Evolutionary conservation across 2,888 invertebrate species (phyloP), one percentile per base, ranked within the genome.

Genomic region (Watsonalla binaria): DNA sequence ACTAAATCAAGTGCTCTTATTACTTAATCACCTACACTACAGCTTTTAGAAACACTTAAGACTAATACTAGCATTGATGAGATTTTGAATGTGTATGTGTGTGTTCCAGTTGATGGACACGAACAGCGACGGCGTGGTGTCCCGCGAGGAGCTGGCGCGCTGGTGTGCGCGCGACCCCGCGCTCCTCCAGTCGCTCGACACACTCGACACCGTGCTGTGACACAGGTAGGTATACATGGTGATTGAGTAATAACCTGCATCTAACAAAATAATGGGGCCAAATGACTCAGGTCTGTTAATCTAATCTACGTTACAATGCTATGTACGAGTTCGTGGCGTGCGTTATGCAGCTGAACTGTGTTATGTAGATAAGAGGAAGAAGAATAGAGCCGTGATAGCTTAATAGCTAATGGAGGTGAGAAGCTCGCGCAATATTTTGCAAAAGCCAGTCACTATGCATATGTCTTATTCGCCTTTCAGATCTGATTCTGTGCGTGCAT

Each of bases 121-220:
- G 9, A 95, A 96, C 84, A 93, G 94, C 58, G 96, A 96, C 76
- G 96, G 96, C 15, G 94, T 94, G 57, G 95, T 96, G 66, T 94
- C 96, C 6, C 94, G 94, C 54, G 96, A 96, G 72, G 96, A 96
- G 86, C 88, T 96, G 72, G 93, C 95, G 48, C 92, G 94, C 63
- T 96, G 95, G 95, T 95, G 95, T 81, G 92, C 93, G 51, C 92
- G 95, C 59, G 94, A 95, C 82, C 95, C 94, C 65, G 92, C 92
- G 55, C 92, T 94, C 56, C 91, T 95, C 55, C 92, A 90, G 78
- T 94, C 95, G 33, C 87, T 95, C 59, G 93, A 94, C 78, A 93
- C 94, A 11, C 88, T 95, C 59, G 95, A 95, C 82, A 95, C 95
- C 2, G 93, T 95, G 39, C 45, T 51, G 45, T 35, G 15, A 39